phyloP scores from a whole-genome alignment of 2,797 vertebrate genomes.

The Anomalospiza imberbis region DNA sequence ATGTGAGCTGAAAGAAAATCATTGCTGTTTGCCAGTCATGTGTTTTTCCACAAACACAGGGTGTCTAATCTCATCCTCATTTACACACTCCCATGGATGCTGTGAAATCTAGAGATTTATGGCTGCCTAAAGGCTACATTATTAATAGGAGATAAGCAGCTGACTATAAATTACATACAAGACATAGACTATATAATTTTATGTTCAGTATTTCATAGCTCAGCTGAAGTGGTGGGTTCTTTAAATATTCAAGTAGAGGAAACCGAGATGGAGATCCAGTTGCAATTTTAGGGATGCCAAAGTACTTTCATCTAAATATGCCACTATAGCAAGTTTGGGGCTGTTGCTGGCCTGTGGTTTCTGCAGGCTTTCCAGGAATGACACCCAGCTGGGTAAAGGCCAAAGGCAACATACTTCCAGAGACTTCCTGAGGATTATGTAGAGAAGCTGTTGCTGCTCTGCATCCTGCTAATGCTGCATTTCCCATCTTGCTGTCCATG shows the following conservation, averaged over 20 bases:
- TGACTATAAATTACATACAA: neutral
- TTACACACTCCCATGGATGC: neutral
- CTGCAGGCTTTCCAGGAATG: constrained; percentile 47
- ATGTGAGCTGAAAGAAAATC: constrained; percentile 50
- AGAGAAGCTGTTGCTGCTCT: neutral
- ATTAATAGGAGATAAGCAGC: constrained; percentile 47
- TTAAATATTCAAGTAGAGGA: constrained; percentile 53
- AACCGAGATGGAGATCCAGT: constrained; percentile 40
- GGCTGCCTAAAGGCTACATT: neutral
- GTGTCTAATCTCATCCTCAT: constrained; percentile 1
- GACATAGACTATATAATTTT: constrained; percentile 26
- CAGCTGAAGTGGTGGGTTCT: constrained; percentile 49
- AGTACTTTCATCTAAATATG: constrained; percentile 46
- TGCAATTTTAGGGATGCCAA: constrained; percentile 57
- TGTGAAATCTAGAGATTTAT: neutral
- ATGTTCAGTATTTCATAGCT: constrained; percentile 37
- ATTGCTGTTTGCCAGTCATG: constrained; percentile 40
- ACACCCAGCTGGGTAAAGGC: neutral
- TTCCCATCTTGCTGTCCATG: neutral
- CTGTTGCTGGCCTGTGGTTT: constrained; percentile 9
- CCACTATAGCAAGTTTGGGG: constrained; percentile 22
- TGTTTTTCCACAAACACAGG: constrained; percentile 26
- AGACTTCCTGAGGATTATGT: neutral
- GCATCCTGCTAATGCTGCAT: neutral
- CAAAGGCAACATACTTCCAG: neutral